Conservation (phyloP, 2,113 vertebrate genomes). For the Scortum barcoo region DNA sequence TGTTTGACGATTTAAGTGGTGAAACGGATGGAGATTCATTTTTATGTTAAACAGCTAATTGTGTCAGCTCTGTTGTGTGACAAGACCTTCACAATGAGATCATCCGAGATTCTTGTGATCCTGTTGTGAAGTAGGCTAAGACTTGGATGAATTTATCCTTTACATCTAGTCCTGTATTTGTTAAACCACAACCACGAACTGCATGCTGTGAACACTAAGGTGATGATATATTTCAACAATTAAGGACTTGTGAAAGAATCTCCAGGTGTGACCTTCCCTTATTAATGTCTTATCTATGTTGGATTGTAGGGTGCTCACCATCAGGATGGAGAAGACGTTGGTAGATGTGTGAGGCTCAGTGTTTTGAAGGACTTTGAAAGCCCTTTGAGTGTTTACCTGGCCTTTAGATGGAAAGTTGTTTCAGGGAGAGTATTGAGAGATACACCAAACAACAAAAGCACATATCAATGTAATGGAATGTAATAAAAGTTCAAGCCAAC, state of each 20-base stretch:
- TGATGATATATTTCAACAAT: background rate
- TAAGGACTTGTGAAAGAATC: background rate
- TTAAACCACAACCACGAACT: background rate
- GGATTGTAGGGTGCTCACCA: background rate
- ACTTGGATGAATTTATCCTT: background rate
- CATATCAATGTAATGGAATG: constrained; percentile 30
- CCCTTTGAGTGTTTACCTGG: constrained; percentile 1
- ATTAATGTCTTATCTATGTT: background rate
- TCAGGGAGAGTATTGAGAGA: constrained; percentile 25
- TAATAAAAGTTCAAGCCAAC: constrained; percentile 13
- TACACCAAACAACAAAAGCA: constrained; percentile 7
- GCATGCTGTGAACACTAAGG: background rate
- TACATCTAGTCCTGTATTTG: background rate
- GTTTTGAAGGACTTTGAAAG: background rate
- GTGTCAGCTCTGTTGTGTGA: background rate
- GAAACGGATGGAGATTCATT: background rate
- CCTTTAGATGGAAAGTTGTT: constrained; percentile 14
- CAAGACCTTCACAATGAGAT: too few relatives aligned
- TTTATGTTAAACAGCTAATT: background rate
- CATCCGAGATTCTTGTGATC: background rate
- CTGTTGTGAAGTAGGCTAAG: background rate
- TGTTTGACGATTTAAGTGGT: background rate
- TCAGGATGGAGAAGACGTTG: background rate
- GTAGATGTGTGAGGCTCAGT: background rate
- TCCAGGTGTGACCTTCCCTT: background rate